These are phyloP conservation scores for Phasianus colchicus DNA, from an alignment of 2,113 vertebrate genomes.

Conservation along the genomic window DNA sequence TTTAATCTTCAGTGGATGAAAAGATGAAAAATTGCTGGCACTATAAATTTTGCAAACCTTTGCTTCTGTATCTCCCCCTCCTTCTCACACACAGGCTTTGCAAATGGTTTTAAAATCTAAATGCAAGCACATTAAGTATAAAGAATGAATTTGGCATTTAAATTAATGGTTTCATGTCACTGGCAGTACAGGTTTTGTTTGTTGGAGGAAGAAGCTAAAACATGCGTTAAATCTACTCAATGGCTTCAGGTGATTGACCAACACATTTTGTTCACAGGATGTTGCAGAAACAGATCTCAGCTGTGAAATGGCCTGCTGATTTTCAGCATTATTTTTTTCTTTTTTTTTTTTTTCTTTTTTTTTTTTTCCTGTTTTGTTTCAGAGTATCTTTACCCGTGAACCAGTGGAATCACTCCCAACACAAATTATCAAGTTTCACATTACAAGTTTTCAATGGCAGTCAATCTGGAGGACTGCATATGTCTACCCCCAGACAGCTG, in stretches of 20 bases:
- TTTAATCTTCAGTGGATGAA: conserved; percentile 42
- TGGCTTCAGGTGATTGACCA: conserved; percentile 25
- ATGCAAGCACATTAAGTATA: conserved; percentile 48
- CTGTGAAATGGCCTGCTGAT: neutral
- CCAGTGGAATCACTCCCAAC: conserved; percentile 10
- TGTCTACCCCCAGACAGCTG: conserved; percentile 77
- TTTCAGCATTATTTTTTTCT: neutral
- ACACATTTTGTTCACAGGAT: neutral
- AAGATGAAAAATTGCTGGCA: conserved; percentile 64
- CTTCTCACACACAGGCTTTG: neutral
- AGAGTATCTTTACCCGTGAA: conserved; percentile 41
- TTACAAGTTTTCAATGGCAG: conserved; percentile 72
- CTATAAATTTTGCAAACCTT: neutral
- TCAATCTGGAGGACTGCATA: conserved; percentile 72
- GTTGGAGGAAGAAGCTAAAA: conserved; percentile 21
- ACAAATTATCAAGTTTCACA: conserved; percentile 65
- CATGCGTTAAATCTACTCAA: neutral
- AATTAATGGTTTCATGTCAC: conserved; percentile 43
- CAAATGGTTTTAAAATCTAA: conserved; percentile 19
- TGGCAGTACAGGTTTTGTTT: conserved; percentile 25
- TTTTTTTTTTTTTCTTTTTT: neutral
- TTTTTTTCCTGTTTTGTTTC: conserved; percentile 3
- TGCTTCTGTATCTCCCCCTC: neutral
- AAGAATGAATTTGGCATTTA: conserved; percentile 54
- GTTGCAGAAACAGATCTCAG: neutral